Evolutionary conservation across 2,888 invertebrate genomes (phyloP).

Genomic region (Globia sparganii): DNA sequence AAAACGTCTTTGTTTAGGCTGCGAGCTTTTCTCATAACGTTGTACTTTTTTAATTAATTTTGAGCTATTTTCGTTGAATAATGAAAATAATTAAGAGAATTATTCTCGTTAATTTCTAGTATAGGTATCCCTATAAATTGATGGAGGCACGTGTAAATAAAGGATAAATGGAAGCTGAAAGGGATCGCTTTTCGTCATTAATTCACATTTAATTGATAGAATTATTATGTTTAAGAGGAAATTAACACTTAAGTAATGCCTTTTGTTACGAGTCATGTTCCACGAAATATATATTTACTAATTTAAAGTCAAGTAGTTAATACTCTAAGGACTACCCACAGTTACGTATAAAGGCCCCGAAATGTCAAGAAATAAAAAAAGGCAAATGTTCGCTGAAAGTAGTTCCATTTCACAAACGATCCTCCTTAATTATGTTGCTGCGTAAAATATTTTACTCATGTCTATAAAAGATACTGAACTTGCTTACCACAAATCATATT

Average conservation of each 20-base stretch:
- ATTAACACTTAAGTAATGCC: neutral
- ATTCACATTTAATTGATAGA: constrained; percentile 7
- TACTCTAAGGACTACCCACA: constrained; percentile 19
- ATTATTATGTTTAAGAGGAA: neutral
- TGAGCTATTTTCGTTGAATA: constrained; percentile 17
- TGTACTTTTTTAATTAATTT: constrained; percentile 55
- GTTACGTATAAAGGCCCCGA: constrained; percentile 5
- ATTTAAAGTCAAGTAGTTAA: constrained; percentile 20
- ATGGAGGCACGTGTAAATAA: neutral
- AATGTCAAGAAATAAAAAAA: constrained; percentile 29
- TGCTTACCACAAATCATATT: constrained; percentile 61
- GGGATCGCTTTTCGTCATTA: neutral
- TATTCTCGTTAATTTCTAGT: constrained; percentile 23
- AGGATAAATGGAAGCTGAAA: neutral
- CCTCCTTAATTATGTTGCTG: constrained; percentile 18
- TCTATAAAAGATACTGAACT: constrained; percentile 52
- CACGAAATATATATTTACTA: constrained; percentile 22
- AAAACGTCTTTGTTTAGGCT: constrained; percentile 42
- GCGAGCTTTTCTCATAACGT: constrained; percentile 1
- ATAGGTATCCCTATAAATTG: neutral
- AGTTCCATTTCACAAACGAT: constrained; percentile 35
- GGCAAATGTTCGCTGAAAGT: constrained; percentile 15
- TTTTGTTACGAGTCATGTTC: constrained; percentile 1
- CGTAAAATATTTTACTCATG: constrained; percentile 46
- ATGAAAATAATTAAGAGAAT: constrained; percentile 23